phyloP scores from a whole-genome alignment of 2,113 vertebrate species.

The Pteruthius melanotis region DNA sequence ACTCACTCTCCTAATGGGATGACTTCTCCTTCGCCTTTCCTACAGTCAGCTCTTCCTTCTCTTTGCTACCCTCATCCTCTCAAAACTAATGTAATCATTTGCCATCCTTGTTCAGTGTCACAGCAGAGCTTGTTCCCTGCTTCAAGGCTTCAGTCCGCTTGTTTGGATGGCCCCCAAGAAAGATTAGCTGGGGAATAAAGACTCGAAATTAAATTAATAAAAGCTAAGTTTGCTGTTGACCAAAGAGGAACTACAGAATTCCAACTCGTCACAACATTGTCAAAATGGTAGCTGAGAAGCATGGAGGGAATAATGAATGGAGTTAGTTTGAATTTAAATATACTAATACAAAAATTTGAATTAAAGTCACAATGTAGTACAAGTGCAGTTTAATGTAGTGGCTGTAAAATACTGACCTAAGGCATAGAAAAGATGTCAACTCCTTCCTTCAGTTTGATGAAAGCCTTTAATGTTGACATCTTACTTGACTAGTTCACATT shows the following conservation, averaged over 20 bases:
- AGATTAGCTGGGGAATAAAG: background rate
- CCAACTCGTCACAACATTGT: background rate
- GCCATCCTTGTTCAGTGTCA: background rate
- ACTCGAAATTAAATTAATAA: background rate
- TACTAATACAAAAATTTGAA: background rate
- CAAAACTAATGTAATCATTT: background rate
- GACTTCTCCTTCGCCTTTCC: background rate
- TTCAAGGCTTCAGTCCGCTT: background rate
- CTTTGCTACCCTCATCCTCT: background rate
- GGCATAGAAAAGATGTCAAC: background rate
- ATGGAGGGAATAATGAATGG: background rate
- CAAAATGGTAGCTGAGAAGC: background rate
- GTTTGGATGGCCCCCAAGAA: background rate
- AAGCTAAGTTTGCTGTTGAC: background rate
- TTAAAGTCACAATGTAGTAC: background rate
- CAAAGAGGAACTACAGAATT: background rate
- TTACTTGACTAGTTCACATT: background rate
- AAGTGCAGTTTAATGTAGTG: background rate
- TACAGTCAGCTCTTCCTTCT: background rate
- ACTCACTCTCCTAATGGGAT: background rate
- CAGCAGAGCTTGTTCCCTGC: background rate
- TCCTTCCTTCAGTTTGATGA: background rate
- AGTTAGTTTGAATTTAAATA: background rate
- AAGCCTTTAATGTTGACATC: background rate
- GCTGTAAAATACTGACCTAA: background rate